phyloP scores from a whole-genome alignment of 2,797 vertebrate genomes.

The Ctenosaura bakeri region DNA sequence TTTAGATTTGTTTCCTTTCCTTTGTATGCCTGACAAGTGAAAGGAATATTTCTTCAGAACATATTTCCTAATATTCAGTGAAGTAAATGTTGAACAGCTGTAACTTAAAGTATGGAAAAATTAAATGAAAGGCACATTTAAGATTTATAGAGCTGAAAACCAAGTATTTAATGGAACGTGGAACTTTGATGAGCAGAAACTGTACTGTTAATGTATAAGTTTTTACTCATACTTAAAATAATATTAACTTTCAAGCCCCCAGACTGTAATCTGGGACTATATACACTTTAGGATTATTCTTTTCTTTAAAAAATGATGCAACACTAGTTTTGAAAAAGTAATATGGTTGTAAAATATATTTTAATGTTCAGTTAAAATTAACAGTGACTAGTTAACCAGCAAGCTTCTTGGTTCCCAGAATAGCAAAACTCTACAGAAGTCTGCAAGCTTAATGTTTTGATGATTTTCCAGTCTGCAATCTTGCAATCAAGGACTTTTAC shows the following conservation, averaged over 20 bases:
- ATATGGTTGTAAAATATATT: conserved; percentile 52
- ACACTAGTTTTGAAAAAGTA: conserved; percentile 40
- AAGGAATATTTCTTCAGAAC: conserved; percentile 69
- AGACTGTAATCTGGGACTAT: conserved; percentile 37
- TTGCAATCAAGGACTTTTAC: conserved; percentile 3
- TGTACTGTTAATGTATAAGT: conserved; percentile 58
- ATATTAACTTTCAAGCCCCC: conserved; percentile 50
- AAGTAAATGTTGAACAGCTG: conserved; percentile 83
- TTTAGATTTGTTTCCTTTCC: conserved; percentile 54
- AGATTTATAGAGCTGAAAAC: conserved; percentile 79
- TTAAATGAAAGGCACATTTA: conserved; percentile 80
- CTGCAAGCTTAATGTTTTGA: conserved; percentile 34
- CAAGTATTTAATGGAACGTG: conserved; percentile 74
- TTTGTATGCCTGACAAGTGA: conserved; percentile 66
- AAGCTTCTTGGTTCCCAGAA: conserved; percentile 58
- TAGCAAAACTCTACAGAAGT: conserved; percentile 41
- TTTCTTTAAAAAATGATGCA: conserved; percentile 37
- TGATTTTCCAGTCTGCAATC: neutral
- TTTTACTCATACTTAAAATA: conserved; percentile 59
- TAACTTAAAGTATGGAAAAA: conserved; percentile 77
- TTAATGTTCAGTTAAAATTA: conserved; percentile 57
- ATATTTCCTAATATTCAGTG: conserved; percentile 65
- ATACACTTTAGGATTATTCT: conserved; percentile 37
- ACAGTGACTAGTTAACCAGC: conserved; percentile 43
- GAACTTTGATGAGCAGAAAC: conserved; percentile 70